Conservation (phyloP, 2,797 vertebrate species). For the Vultur gryphus region DNA sequence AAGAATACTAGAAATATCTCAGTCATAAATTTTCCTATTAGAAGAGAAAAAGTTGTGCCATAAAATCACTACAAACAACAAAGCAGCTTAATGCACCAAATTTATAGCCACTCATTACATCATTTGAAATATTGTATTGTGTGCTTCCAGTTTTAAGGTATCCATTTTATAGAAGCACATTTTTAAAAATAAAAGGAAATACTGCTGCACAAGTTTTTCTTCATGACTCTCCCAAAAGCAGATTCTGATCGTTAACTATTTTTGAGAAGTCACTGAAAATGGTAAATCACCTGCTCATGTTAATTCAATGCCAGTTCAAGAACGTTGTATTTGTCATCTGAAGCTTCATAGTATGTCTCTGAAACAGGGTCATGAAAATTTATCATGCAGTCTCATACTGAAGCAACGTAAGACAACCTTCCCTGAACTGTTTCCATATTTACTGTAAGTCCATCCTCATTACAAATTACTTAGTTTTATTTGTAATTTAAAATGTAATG, state of each 20-base stretch:
- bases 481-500: background rate
- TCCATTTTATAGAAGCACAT: background rate
- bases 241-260: background rate
- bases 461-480: conserved; percentile 20
- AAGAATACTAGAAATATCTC: background rate
- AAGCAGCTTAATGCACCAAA: background rate
- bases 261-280: background rate
- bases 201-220: background rate
- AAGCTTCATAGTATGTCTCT: background rate
- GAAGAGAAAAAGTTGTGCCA: background rate
- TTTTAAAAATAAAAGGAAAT: conserved; percentile 31
- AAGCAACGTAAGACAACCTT: background rate
- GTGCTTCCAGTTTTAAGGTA: background rate
- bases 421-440: background rate
- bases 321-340: background rate
- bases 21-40: background rate
- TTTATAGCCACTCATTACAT: background rate
- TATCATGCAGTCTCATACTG: background rate
- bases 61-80: background rate
- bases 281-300: background rate
- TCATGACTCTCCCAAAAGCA: background rate
- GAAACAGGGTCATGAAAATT: background rate
- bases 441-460: background rate
- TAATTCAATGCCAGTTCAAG: background rate
- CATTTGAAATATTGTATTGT: background rate